Conservation (phyloP, 2,797 vertebrate species). For the Crax fasciolata region DNA sequence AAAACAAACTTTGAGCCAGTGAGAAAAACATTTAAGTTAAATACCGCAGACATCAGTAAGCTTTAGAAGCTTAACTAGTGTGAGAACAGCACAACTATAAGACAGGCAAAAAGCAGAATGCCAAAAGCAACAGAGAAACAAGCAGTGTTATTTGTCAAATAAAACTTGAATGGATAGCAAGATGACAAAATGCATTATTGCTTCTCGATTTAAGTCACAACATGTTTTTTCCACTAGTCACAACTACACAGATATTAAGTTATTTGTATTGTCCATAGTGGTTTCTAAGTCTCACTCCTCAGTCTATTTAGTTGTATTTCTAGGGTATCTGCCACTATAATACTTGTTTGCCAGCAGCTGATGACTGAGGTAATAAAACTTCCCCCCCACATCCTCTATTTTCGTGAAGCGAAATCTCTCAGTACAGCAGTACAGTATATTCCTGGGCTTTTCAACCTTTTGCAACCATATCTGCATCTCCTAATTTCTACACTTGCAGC, state of each 20-base stretch:
- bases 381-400: not conserved
- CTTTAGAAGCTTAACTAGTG: not conserved
- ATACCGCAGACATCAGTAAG: not conserved
- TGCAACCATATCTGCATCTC: not conserved
- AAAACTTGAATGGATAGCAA: not conserved
- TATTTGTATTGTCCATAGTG: not conserved
- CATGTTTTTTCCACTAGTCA: not conserved
- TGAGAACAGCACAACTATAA: not conserved
- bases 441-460: not conserved
- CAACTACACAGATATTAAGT: not conserved
- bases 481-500: not conserved
- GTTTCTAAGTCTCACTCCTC: slow-evolving; percentile 12
- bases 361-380: not conserved
- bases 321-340: not conserved
- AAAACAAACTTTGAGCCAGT: not conserved
- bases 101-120: not conserved
- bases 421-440: not conserved
- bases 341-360: not conserved
- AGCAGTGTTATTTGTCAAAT: slow-evolving; percentile 2
- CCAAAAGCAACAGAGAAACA: not conserved
- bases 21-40: not conserved
- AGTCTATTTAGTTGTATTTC: not conserved
- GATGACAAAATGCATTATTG: not conserved
- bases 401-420: not conserved
- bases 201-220: not conserved